phyloP scores from a whole-genome alignment of 2,113 vertebrate genomes.

The Phalacrocorax aristotelis region DNA sequence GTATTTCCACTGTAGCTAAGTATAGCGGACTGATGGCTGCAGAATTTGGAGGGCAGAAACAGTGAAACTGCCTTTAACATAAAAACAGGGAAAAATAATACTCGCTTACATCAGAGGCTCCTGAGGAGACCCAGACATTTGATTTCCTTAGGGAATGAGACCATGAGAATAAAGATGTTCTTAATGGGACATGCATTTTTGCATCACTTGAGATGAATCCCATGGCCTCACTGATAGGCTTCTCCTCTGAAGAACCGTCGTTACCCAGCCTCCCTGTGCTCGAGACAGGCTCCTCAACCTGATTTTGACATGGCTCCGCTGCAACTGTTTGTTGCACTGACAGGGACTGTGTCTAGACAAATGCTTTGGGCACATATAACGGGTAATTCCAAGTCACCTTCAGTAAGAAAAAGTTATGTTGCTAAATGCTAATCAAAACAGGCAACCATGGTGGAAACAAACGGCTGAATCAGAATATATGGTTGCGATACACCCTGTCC shows the following conservation, averaged over 20 bases:
- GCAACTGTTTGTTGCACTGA: neutral
- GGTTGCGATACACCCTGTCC: neutral
- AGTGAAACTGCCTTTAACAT: neutral
- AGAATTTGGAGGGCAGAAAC: neutral
- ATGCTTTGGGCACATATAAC: neutral
- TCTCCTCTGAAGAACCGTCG: rapidly evolving
- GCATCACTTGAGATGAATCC: neutral
- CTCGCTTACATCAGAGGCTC: neutral
- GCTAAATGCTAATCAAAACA: neutral
- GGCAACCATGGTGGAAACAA: neutral
- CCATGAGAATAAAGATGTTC: neutral
- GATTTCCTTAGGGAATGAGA: neutral
- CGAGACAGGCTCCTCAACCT: neutral
- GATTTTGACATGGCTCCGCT: neutral
- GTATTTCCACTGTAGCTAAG: neutral
- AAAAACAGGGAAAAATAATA: neutral
- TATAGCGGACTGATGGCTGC: neutral
- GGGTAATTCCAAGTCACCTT: neutral
- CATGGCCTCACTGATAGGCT: neutral
- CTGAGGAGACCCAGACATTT: neutral
- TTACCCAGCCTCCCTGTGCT: neutral
- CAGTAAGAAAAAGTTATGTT: neutral
- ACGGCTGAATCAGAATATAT: neutral
- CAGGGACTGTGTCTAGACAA: neutral
- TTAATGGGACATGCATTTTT: neutral